Conservation (phyloP, 2,888 invertebrate genomes). For the Erynnis tages region DNA sequence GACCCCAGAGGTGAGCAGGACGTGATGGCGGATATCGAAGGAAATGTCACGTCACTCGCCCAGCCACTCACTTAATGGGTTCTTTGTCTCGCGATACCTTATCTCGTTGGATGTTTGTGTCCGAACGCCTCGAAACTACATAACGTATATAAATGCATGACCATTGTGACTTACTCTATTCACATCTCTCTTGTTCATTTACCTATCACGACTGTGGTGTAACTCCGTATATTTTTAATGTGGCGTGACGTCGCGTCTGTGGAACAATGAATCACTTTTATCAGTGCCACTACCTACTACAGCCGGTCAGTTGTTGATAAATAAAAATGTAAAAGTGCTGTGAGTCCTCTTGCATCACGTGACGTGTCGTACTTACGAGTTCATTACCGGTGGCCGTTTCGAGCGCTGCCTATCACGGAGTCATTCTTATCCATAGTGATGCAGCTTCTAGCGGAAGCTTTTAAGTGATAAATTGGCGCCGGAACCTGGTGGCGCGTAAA, state of each 20-base stretch:
- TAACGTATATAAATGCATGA: conserved; percentile 8
- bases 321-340: conserved; percentile 18
- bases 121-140: conserved; percentile 13
- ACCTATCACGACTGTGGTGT: conserved; percentile 6
- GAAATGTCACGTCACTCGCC: conserved; percentile 75
- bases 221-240: conserved; percentile 21
- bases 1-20: conserved; percentile 71
- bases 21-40: conserved; percentile 70
- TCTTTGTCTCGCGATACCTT: conserved; percentile 77
- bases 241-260: conserved; percentile 26
- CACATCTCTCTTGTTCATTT: conserved; percentile 19
- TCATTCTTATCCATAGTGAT: conserved; percentile 35
- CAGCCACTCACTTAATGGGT: conserved; percentile 69
- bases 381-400: conserved; percentile 45
- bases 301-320: conserved; percentile 17
- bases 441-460: conserved; percentile 70
- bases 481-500: conserved; percentile 75
- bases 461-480: conserved; percentile 78
- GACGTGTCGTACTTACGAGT: conserved; percentile 33
- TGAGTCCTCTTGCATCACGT: conserved; percentile 1
- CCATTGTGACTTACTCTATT: conserved; percentile 19
- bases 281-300: conserved; percentile 23
- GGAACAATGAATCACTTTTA: conserved; percentile 25
- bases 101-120: conserved; percentile 43
- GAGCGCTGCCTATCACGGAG: conserved; percentile 52